phyloP scores from a whole-genome alignment of 2,797 vertebrate genomes.

The Falco cherrug region DNA sequence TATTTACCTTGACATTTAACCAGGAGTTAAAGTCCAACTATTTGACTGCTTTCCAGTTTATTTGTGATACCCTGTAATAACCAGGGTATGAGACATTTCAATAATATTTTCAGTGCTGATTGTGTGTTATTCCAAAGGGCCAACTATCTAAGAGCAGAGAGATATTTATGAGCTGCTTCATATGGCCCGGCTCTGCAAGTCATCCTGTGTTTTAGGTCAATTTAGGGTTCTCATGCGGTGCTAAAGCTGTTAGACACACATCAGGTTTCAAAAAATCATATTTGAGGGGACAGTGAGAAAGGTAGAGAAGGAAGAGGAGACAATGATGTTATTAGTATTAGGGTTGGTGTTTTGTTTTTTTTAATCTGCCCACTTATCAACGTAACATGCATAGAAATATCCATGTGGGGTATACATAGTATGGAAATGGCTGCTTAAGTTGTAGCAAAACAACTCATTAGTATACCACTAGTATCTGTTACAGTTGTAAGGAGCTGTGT shows the following conservation, averaged over 20 bases:
- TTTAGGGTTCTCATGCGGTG: neutral
- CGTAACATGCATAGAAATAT: neutral
- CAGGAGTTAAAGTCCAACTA: neutral
- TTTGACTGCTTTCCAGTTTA: neutral
- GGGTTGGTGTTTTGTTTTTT: neutral
- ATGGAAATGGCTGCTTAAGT: neutral
- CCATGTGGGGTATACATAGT: neutral
- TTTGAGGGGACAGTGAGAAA: neutral
- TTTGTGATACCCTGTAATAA: neutral
- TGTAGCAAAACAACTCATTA: neutral
- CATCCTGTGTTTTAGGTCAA: neutral
- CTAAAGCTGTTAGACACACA: neutral
- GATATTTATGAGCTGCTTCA: neutral
- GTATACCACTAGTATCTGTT: neutral
- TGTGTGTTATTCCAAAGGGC: neutral
- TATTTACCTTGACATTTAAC: neutral
- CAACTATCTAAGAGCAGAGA: neutral
- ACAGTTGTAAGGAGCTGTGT: neutral
- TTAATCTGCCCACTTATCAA: neutral
- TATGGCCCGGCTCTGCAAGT: neutral
- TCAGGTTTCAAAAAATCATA: neutral
- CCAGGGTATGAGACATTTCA: neutral
- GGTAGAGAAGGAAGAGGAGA: neutral
- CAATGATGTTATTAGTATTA: no score
- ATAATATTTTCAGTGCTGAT: neutral